Base-by-base conservation (phyloP, 2,888 invertebrate genomes). In the Cryptocephalus moraei region DNA sequence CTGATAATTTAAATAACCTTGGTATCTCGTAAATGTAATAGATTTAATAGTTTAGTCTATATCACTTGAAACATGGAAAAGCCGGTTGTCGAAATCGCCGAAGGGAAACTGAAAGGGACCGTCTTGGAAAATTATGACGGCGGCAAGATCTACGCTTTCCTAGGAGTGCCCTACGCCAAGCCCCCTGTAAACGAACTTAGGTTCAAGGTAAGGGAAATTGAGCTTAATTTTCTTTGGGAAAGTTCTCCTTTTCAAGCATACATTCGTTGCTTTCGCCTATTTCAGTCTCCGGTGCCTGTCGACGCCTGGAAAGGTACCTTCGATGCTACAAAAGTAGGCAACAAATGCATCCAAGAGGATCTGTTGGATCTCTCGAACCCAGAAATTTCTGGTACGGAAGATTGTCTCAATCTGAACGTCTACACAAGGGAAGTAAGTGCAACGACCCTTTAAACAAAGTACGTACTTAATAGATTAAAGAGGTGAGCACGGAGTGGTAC, bases 241-340 rank as follows among this genome's bases (percentile, higher is more conserved):
- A n/a, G n/a, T n/a, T n/a, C n/a, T n/a, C n/a, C n/a, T n/a, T n/a
- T n/a, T n/a, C n/a, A n/a, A n/a, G n/a, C n/a, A n/a, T n/a, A n/a
- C n/a, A n/a, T n/a, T n/a, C 22, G 6, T 4, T 6, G 6, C 3
- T 22, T 22, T 22, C 6, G 2, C 22, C 22, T 22, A 6, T 22
- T 52, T 34, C 44, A 63, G 63, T 56, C 60, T 9, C 62, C 63
- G 1, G 46, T 52, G 38, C 59, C 61, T 8, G 55, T 49, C 9
- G 58, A 60, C 39, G 56, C 57, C n/a, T 63, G 63, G 63, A 13
- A 13, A 33, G 61, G 55, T 31, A 49, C 59, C 9, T 49, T 46
- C 22, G 60, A 63, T 49, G 59, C 59, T 2, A 61, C 61, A 1
- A 49, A 55, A 48, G 50, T 52, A 42, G 59, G 57, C n/a, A 40